Evolutionary conservation across 2,113 vertebrate species (phyloP).

Genomic region (Tachycineta bicolor): DNA sequence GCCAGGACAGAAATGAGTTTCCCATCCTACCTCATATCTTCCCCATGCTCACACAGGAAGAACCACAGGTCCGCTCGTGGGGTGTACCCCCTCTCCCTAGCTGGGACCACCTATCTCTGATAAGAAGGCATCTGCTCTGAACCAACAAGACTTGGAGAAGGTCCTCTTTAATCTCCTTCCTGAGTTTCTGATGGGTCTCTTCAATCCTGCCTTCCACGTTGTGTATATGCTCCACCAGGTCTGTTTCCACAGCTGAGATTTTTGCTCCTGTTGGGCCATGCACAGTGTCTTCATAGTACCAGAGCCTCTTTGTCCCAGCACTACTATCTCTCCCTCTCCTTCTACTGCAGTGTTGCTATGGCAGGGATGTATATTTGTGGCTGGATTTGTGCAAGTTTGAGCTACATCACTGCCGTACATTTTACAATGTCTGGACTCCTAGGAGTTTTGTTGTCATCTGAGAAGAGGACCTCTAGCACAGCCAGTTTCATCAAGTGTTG

Average conservation of each 20-base stretch:
- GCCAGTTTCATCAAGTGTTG: not conserved
- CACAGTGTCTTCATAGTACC: not conserved
- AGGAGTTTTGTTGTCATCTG: not conserved
- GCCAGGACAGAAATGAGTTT: not conserved
- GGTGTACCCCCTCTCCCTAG: not conserved
- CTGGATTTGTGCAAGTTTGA: not conserved
- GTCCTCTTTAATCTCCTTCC: not conserved
- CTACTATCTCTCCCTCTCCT: not conserved
- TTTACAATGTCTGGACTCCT: not conserved
- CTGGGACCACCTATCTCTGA: not conserved
- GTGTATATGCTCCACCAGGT: fast-evolving
- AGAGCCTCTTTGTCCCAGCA: not conserved
- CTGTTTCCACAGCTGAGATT: not conserved
- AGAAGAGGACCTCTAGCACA: not conserved
- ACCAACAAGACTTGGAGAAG: not conserved
- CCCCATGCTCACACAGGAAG: not conserved
- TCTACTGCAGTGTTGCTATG: not conserved
- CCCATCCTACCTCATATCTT: not conserved
- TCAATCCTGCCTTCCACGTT: not conserved
- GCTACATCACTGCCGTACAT: not conserved
- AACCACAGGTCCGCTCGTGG: not conserved
- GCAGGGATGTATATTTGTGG: not conserved
- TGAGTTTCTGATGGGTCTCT: not conserved
- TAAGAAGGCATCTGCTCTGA: not conserved
- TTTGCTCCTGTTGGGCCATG: not conserved